Conservation (phyloP, 2,113 vertebrate species). For the Nycticorax nycticorax region DNA sequence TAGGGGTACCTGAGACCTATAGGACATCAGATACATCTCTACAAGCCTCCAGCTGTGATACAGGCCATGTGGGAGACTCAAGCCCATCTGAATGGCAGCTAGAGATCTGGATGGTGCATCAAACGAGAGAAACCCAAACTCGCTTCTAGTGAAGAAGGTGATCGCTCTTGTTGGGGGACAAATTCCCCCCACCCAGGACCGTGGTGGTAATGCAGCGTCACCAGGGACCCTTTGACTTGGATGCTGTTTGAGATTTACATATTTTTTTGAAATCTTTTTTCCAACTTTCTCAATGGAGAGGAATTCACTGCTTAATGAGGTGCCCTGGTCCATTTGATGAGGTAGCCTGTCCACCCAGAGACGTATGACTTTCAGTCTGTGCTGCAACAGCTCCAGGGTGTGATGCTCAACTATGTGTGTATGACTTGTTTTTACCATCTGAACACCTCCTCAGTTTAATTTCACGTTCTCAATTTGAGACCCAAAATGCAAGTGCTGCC, state of each 20-base stretch:
- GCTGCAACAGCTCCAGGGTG: not conserved
- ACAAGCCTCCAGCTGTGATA: rapidly evolving
- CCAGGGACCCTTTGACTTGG: not conserved
- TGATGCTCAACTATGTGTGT: not conserved
- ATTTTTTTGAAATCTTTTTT: not conserved
- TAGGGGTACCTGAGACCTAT: not conserved
- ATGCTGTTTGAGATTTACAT: too few species aligned
- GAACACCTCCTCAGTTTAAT: not conserved
- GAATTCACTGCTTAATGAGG: not conserved
- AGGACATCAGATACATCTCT: not conserved
- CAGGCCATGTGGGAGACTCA: rapidly evolving
- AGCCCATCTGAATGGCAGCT: not conserved
- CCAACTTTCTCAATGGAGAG: not conserved
- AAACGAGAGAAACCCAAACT: not conserved
- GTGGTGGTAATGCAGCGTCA: not conserved
- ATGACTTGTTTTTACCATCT: not conserved
- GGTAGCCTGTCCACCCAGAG: not conserved
- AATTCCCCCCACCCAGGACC: not conserved
- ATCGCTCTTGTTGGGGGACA: rapidly evolving
- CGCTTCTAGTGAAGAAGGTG: not conserved
- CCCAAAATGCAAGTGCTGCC: not conserved
- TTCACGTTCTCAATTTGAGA: not conserved
- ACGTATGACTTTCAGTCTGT: not conserved
- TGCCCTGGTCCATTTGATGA: not conserved
- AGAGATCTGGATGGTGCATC: not conserved